Percentiles rank a stretch among this genome's conserved stretches.
Conservation (phyloP, 2,888 invertebrate genomes). For the Thymelicus sylvestris region DNA sequence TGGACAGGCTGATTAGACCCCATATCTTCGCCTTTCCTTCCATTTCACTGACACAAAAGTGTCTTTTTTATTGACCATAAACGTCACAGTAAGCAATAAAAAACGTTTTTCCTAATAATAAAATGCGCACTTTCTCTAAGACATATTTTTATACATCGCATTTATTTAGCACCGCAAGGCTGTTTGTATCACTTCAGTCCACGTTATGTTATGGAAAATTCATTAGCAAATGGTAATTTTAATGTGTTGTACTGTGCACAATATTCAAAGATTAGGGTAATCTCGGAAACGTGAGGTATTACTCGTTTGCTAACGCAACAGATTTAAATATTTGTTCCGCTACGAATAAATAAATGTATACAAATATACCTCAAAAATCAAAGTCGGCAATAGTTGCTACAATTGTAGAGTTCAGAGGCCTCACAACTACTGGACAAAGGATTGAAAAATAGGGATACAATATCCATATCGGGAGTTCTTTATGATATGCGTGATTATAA, state of each 20-base stretch:
- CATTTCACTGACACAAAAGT: constrained; percentile 21
- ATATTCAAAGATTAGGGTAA: background rate
- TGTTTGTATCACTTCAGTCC: background rate
- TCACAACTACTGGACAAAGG: no score
- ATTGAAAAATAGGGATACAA: no score
- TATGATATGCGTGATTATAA: no score
- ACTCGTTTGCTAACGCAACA: no score
- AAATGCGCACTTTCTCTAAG: constrained; percentile 22
- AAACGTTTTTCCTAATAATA: constrained; percentile 30
- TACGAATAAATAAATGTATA: no score
- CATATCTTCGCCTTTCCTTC: constrained; percentile 7
- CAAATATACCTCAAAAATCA: no score
- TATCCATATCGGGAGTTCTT: no score
- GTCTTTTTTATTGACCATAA: constrained; percentile 34
- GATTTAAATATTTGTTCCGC: no score
- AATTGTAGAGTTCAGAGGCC: no score
- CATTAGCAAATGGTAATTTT: background rate
- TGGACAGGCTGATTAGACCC: constrained; percentile 20
- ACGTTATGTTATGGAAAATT: no score
- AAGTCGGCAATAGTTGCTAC: no score
- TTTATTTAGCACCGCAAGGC: background rate
- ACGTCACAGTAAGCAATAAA: constrained; percentile 31
- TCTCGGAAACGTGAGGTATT: no score
- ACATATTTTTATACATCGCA: background rate
- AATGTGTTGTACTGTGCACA: background rate